These are phyloP conservation scores for Coreius guichenoti DNA, from an alignment of 2,797 vertebrate species.

Conservation along the genomic window DNA sequence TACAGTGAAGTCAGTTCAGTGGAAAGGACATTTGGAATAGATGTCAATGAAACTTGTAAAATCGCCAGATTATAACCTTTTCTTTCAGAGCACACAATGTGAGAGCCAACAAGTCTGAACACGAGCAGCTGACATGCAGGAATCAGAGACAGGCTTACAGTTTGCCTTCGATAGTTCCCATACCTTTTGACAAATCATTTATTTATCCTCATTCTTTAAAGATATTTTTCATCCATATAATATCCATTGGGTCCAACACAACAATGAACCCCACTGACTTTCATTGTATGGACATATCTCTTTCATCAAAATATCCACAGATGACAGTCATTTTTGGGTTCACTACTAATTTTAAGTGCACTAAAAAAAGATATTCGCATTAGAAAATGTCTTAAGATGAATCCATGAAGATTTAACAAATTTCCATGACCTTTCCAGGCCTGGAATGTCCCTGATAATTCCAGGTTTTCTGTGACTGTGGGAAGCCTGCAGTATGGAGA, in stretches of 20 bases:
- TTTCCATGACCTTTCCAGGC: neutral
- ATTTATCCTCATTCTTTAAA: neutral
- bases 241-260: neutral
- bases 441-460: neutral
- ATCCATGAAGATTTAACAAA: neutral
- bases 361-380: neutral
- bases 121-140: neutral
- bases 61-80: neutral
- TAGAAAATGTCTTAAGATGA: neutral
- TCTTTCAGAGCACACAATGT: neutral
- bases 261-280: neutral
- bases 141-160: neutral
- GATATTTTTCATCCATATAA: neutral
- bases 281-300: too few species aligned
- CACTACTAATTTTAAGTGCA: neutral
- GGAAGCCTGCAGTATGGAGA: neutral
- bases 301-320: neutral
- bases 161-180: neutral
- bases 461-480: neutral
- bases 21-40: conserved; percentile 1
- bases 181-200: neutral
- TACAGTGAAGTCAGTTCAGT: neutral
- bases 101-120: conserved; percentile 9
- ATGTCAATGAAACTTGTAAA: neutral
- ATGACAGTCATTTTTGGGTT: neutral